These are phyloP conservation scores for Haliaeetus leucogaster DNA, from an alignment of 2,113 vertebrate species.

Conservation along the genomic window DNA sequence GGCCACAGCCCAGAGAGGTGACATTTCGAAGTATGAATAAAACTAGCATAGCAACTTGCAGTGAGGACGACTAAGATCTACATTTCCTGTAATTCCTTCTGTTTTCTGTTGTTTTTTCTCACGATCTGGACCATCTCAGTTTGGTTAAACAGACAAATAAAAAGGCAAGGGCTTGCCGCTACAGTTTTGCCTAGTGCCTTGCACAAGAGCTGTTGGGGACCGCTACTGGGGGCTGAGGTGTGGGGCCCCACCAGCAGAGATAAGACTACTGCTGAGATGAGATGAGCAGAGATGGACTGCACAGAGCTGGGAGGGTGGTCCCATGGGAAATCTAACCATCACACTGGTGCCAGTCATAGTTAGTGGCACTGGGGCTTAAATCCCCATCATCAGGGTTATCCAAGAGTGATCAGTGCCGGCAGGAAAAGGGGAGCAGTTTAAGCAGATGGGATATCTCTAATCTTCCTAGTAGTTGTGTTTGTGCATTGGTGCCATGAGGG, in stretches of 20 bases:
- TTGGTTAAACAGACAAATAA: constrained; percentile 5
- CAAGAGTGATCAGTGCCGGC: neutral
- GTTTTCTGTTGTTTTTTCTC: constrained; percentile 1
- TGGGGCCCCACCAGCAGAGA: neutral
- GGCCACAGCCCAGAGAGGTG: constrained; percentile 27
- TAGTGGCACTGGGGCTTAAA: constrained; percentile 16
- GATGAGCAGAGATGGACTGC: neutral
- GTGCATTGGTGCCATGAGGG: neutral
- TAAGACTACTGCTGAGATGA: neutral
- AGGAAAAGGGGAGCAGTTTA: constrained; percentile 43
- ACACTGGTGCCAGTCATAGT: neutral
- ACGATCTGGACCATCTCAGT: neutral
- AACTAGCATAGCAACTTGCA: constrained; percentile 30
- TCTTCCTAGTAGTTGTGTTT: constrained; percentile 36
- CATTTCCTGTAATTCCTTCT: constrained; percentile 26
- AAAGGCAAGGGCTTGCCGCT: neutral
- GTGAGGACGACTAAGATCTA: neutral
- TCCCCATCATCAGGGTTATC: constrained; percentile 6
- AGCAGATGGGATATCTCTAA: constrained; percentile 45
- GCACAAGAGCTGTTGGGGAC: neutral
- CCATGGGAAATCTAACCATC: neutral
- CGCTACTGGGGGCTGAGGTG: neutral
- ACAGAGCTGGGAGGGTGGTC: neutral
- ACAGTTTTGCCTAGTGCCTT: neutral
- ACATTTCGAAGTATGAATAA: constrained; percentile 27